phyloP scores from a whole-genome alignment of 2,888 invertebrate genomes.

The Ochropacha duplaris region DNA sequence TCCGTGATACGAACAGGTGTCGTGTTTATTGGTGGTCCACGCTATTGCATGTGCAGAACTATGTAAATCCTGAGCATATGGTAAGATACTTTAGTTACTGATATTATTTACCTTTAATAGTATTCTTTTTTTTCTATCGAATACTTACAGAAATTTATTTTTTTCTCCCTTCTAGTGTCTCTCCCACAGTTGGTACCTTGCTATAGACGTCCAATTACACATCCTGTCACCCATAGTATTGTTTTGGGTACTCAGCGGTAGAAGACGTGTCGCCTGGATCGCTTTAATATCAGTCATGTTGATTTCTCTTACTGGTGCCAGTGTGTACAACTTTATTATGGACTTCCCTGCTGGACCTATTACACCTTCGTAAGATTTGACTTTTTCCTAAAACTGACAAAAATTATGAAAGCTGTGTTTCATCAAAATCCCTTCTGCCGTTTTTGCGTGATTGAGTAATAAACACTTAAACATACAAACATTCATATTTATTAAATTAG shows the following conservation, averaged over 20 bases:
- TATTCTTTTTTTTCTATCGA: no score
- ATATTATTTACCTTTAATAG: no score
- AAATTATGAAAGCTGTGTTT: no score
- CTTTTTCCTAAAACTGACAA: neutral
- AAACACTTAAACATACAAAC: no score
- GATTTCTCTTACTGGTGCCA: slow-evolving; percentile 34
- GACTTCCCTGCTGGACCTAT: slow-evolving; percentile 39
- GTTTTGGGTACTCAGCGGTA: slow-evolving; percentile 51
- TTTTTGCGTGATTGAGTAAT: no score
- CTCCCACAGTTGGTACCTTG: slow-evolving; percentile 61
- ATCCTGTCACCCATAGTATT: slow-evolving; percentile 60
- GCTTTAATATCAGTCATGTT: slow-evolving; percentile 38
- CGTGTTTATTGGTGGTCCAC: slow-evolving; percentile 44
- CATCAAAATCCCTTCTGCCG: no score
- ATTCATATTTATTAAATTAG: no score
- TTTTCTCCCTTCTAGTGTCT: slow-evolving; percentile 51
- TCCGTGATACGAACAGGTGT: slow-evolving; percentile 30
- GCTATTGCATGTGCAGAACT: slow-evolving; percentile 52
- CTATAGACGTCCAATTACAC: slow-evolving; percentile 64
- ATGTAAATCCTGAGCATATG: slow-evolving; percentile 35
- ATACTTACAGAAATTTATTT: neutral
- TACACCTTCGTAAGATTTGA: slow-evolving; percentile 45
- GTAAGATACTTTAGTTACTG: slow-evolving; percentile 33
- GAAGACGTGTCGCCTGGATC: slow-evolving; percentile 42
- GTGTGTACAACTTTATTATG: slow-evolving; percentile 46